Percentiles rank a stretch among this genome's conserved stretches.
phyloP scores from a whole-genome alignment of 2,797 vertebrate genomes.

The Calcarius lapponicus region DNA sequence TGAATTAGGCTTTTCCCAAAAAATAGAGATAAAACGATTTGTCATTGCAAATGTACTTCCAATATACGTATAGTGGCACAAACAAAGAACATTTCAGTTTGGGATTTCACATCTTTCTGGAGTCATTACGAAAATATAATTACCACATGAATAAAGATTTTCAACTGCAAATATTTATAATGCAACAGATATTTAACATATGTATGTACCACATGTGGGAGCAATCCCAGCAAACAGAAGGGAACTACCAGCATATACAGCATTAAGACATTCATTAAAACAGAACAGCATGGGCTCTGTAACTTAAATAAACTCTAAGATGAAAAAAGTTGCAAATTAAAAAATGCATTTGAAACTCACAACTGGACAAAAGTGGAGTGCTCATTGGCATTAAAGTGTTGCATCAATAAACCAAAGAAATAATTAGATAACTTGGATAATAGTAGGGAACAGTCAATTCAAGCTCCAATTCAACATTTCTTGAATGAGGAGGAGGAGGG shows the following conservation, averaged over 20 bases:
- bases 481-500: accelerated
- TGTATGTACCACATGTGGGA: accelerated
- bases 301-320: neutral
- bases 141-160: neutral
- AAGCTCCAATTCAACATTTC: neutral
- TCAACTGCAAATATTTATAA: neutral
- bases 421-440: neutral
- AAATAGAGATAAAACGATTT: neutral
- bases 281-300: accelerated
- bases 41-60: neutral
- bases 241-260: neutral
- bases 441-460: accelerated
- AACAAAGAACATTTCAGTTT: neutral
- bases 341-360: neutral
- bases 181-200: neutral
- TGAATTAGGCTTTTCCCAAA: neutral
- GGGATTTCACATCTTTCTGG: neutral
- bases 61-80: accelerated
- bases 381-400: accelerated
- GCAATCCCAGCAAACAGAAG: neutral
- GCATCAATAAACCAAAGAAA: neutral
- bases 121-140: neutral
- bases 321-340: neutral
- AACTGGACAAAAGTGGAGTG: accelerated
- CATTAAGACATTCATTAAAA: neutral